A percentile compares a stretch with the other conserved stretches of the same genome.
Evolutionary conservation across 2,797 vertebrate species (phyloP).

Genomic region (Galagoides demidoff): DNA sequence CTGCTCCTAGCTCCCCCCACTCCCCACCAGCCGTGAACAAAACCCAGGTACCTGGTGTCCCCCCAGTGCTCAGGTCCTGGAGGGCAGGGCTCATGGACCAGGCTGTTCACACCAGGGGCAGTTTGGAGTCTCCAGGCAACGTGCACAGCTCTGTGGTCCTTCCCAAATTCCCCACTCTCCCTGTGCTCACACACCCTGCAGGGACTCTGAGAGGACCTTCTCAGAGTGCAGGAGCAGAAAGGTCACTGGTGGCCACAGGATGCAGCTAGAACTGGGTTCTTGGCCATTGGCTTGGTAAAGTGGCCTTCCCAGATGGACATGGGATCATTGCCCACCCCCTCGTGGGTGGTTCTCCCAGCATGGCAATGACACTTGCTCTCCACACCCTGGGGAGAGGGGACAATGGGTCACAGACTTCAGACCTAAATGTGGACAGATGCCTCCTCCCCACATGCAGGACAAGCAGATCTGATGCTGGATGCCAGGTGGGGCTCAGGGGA

Average conservation of each 20-base stretch:
- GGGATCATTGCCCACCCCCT: background rate
- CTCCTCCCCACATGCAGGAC: background rate
- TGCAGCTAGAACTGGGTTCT: too few relatives aligned
- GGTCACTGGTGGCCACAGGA: background rate
- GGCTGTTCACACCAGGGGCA: accelerated
- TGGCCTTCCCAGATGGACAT: background rate
- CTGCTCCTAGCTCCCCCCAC: accelerated
- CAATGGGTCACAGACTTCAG: background rate
- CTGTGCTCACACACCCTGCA: background rate
- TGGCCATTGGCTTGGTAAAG: background rate
- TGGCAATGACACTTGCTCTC: background rate
- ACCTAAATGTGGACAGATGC: accelerated
- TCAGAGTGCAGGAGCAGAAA: background rate
- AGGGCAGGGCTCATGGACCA: accelerated
- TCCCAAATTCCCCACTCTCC: background rate
- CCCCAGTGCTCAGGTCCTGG: background rate
- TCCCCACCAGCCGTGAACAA: accelerated
- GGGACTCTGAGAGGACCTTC: too few relatives aligned
- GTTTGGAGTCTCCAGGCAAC: too few relatives aligned
- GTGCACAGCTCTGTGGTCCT: background rate
- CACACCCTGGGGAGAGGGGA: background rate
- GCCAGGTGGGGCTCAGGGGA: accelerated
- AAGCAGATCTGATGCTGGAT: too few relatives aligned
- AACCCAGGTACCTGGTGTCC: accelerated
- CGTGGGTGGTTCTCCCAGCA: too few relatives aligned